These are phyloP conservation scores for Chlorodrepanis virens DNA, from an alignment of 2,113 vertebrate species.

Conservation along the genomic window DNA sequence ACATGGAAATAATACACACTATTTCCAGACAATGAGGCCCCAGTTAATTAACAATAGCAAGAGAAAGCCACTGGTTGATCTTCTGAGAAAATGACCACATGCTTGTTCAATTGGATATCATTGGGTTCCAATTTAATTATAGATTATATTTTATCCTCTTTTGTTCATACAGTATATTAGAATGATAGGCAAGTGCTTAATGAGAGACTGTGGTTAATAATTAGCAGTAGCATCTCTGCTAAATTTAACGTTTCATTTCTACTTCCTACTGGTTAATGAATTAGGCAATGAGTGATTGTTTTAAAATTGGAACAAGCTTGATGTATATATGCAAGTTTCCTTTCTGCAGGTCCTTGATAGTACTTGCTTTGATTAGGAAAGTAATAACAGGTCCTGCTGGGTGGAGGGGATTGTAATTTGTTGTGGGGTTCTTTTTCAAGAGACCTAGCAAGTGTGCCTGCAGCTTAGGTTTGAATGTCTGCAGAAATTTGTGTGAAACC, in stretches of 20 bases:
- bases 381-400: neutral
- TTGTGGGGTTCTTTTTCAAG: neutral
- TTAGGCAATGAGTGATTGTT: constrained; percentile 2
- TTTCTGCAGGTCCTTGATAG: constrained; percentile 2
- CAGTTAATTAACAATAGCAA: neutral
- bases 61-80: neutral
- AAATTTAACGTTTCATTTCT: constrained; percentile 47
- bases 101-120: neutral
- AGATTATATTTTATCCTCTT: constrained; percentile 15
- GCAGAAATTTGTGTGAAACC: neutral
- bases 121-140: neutral
- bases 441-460: neutral
- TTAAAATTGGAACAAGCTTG: neutral
- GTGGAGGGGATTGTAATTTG: neutral
- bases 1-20: neutral
- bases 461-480: neutral
- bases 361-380: constrained; percentile 19
- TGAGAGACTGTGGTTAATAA: constrained; percentile 37
- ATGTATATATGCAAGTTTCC: neutral
- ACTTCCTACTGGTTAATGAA: constrained; percentile 45
- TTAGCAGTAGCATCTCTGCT: constrained; percentile 39
- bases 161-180: neutral
- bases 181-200: constrained; percentile 37
- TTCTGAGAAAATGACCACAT: neutral
- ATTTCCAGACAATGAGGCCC: neutral